Evolutionary conservation across 2,888 invertebrate species (phyloP).

Genomic region (Ctenicera cuprea): DNA sequence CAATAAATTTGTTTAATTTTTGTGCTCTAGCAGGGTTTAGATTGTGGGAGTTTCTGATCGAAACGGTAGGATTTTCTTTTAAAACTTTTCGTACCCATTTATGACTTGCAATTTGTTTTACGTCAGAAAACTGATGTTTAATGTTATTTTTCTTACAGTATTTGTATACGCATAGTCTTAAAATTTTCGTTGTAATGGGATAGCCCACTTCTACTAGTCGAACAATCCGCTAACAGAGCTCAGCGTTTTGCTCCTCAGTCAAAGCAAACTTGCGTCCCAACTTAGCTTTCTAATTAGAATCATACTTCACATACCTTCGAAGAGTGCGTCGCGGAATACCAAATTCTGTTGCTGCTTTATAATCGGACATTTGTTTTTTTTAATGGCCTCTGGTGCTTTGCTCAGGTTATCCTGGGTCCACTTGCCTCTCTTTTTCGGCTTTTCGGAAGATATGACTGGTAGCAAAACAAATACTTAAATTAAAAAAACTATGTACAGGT

Average conservation of each 20-base stretch:
- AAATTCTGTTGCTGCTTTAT: conserved; percentile 6
- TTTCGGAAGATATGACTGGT: background rate
- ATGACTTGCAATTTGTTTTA: too few relatives aligned
- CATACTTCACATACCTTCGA: too few relatives aligned
- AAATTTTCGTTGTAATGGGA: conserved; percentile 10
- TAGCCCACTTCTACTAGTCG: conserved; percentile 20
- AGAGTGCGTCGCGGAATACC: too few relatives aligned
- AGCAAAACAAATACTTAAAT: background rate
- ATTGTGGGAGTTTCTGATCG: conserved; percentile 56
- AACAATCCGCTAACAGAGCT: too few relatives aligned
- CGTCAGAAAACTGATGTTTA: too few relatives aligned
- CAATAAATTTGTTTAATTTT: conserved; percentile 54
- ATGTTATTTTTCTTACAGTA: too few relatives aligned
- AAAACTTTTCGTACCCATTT: too few relatives aligned
- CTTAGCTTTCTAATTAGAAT: too few relatives aligned
- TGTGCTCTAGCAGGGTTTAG: conserved; percentile 60
- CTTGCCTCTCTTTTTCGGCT: too few relatives aligned
- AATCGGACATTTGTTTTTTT: background rate
- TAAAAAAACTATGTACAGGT: background rate
- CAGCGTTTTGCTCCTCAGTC: too few relatives aligned
- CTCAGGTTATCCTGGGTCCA: background rate
- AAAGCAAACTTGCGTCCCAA: conserved; percentile 12
- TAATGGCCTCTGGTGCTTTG: background rate
- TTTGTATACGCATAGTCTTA: too few relatives aligned
- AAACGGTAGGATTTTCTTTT: conserved; percentile 12